phyloP scores from a whole-genome alignment of 2,113 vertebrate genomes.

The Donacobius atricapilla region DNA sequence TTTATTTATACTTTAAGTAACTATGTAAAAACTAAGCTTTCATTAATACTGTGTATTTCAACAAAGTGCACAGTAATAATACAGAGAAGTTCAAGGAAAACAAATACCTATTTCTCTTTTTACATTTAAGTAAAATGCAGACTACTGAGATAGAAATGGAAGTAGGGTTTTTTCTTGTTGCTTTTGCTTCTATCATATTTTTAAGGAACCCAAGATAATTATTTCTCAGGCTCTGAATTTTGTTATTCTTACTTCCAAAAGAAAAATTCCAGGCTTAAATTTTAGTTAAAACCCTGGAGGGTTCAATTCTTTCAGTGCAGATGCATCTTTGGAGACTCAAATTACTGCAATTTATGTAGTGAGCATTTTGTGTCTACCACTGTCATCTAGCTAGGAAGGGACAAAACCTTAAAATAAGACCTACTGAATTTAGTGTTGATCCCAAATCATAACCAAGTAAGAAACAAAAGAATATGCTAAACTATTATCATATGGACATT shows the following conservation, averaged over 20 bases:
- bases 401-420: background rate
- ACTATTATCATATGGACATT: background rate
- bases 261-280: background rate
- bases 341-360: background rate
- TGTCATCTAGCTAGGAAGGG: background rate
- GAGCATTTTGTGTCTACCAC: background rate
- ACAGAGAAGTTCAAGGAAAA: background rate
- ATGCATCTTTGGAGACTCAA: background rate
- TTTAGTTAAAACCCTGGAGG: background rate
- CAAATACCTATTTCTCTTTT: background rate
- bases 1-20: background rate
- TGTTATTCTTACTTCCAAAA: background rate
- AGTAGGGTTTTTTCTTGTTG: fast-evolving
- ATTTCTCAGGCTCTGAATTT: background rate
- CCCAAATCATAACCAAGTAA: background rate
- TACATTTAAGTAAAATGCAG: background rate
- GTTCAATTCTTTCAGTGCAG: background rate
- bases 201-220: background rate
- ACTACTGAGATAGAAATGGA: background rate
- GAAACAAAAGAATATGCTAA: background rate
- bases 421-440: background rate
- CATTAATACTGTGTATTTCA: background rate
- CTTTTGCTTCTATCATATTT: background rate
- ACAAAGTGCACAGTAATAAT: background rate
- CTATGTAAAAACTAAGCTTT: background rate